Conservation (phyloP, 2,113 vertebrate species). For the Gopherus evgoodei region DNA sequence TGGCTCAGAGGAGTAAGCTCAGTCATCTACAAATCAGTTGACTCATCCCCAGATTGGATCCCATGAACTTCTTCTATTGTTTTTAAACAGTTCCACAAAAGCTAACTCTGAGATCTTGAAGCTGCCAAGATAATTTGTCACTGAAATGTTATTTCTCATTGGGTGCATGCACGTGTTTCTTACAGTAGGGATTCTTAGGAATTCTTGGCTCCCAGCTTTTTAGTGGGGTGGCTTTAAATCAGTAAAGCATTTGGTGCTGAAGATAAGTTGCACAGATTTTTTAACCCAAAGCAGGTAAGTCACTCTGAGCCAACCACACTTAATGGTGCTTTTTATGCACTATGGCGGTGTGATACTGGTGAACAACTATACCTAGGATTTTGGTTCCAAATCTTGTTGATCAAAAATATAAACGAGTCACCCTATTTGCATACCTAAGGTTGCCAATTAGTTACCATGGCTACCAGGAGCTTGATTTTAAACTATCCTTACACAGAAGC, state of each 20-base stretch:
- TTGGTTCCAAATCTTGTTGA: background rate
- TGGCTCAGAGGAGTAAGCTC: background rate
- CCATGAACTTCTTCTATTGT: background rate
- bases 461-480: background rate
- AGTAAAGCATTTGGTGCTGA: fast-evolving
- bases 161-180: fast-evolving
- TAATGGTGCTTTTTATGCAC: fast-evolving
- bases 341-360: background rate
- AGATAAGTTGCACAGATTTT: background rate
- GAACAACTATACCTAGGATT: fast-evolving
- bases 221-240: background rate
- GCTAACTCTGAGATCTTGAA: background rate
- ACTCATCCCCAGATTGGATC: fast-evolving
- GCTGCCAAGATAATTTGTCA: background rate
- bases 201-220: background rate
- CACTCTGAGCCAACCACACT: fast-evolving
- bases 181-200: fast-evolving
- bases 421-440: fast-evolving
- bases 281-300: background rate
- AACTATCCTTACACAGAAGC: background rate
- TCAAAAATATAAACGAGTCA: background rate
- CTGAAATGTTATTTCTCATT: fast-evolving
- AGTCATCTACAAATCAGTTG: background rate
- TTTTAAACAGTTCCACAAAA: background rate
- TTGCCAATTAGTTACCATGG: fast-evolving